A percentile compares a stretch with the other conserved stretches of the same genome.
phyloP scores from a whole-genome alignment of 2,113 vertebrate species.

The Antennarius striatus region DNA sequence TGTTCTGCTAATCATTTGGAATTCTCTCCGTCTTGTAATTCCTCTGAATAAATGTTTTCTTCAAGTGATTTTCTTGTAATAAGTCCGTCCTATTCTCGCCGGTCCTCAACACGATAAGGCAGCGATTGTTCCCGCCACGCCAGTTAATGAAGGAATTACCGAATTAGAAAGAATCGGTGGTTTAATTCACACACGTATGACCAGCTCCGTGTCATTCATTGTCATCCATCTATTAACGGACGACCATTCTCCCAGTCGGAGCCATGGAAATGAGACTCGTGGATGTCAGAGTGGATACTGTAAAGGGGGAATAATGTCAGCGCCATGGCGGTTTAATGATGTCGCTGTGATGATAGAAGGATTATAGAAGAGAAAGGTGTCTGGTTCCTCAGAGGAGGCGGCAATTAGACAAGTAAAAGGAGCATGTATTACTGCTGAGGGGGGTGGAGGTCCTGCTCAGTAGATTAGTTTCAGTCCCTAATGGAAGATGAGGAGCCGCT shows the following conservation, averaged over 20 bases:
- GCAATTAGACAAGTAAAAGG: slow-evolving; percentile 12
- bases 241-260: slow-evolving; percentile 13
- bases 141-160: background rate
- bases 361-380: slow-evolving; percentile 1
- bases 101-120: background rate
- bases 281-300: slow-evolving; percentile 4
- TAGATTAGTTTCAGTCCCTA: slow-evolving; percentile 17
- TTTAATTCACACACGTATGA: no score
- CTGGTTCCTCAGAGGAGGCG: background rate
- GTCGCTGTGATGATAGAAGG: background rate
- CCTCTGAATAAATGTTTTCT: no score
- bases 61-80: no score
- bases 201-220: no score
- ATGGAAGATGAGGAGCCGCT: slow-evolving; percentile 6
- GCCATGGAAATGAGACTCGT: slow-evolving; percentile 9
- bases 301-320: slow-evolving; percentile 16
- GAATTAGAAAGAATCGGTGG: slow-evolving; percentile 1
- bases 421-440: background rate
- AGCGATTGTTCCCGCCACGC: background rate
- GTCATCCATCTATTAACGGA: no score
- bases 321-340: background rate
- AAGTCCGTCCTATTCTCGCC: no score
- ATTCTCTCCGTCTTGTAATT: no score
- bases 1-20: no score
- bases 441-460: slow-evolving; percentile 16